These are phyloP conservation scores for Brachionus paranguensis DNA, from an alignment of 1,140 invertebrate species.

Conservation along the genomic window DNA sequence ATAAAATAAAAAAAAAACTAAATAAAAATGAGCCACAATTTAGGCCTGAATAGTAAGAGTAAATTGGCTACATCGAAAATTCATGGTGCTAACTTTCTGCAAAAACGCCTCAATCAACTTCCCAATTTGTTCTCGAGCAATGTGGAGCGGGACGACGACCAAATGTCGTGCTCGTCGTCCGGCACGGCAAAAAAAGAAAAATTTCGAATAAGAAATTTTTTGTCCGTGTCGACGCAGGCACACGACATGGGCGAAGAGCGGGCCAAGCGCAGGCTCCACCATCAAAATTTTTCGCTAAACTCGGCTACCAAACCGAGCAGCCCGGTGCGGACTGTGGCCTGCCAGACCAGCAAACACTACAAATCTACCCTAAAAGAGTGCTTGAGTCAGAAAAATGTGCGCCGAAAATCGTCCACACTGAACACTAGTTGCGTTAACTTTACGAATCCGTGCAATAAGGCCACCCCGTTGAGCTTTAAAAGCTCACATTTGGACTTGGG, in stretches of 20 bases:
- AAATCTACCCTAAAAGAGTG: not conserved
- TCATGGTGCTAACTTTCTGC: conserved; percentile 12
- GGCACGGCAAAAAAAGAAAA: not conserved
- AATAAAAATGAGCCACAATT: not conserved
- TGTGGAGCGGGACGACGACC: not conserved
- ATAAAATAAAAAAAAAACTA: not conserved
- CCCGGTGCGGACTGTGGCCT: not conserved
- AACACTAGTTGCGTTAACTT: conserved; percentile 15
- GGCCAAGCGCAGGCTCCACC: not conserved
- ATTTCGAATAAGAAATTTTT: not conserved
- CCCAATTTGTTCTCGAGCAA: not conserved
- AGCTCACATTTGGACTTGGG: not conserved
- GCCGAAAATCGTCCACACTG: not conserved
- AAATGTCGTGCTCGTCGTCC: not conserved
- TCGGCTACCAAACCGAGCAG: not conserved
- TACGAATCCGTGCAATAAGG: not conserved
- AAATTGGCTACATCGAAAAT: not conserved
- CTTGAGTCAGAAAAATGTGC: conserved; percentile 3
- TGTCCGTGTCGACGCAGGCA: not conserved
- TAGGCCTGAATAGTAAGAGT: not conserved
- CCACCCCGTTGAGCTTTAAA: not conserved
- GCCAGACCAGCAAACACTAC: not conserved
- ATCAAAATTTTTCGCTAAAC: not conserved
- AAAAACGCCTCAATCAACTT: conserved; percentile 10
- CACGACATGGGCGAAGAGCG: not conserved